Evolutionary conservation across 2,797 vertebrate species (phyloP).

Genomic region (Sebastes taczanowskii): DNA sequence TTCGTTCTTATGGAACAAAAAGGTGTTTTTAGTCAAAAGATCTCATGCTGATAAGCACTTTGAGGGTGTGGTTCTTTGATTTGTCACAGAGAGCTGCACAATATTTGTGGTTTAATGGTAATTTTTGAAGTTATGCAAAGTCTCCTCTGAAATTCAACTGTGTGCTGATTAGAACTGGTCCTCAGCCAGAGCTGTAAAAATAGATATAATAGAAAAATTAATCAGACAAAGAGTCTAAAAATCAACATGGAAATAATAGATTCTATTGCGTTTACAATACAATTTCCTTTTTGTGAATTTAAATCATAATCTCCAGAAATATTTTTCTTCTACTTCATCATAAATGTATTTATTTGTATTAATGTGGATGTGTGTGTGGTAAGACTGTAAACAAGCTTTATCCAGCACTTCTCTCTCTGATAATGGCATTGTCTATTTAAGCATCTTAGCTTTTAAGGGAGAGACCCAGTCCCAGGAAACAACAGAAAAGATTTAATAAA

Average conservation of each 20-base stretch:
- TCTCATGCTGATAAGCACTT: background rate
- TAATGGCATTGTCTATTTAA: background rate
- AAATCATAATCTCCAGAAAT: too few species aligned
- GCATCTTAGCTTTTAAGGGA: background rate
- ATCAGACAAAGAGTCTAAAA: too few species aligned
- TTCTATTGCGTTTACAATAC: too few species aligned
- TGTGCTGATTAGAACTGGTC: background rate
- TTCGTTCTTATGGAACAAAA: background rate
- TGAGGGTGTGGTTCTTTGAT: background rate
- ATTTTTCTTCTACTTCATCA: too few species aligned
- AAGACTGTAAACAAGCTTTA: too few species aligned
- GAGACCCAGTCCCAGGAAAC: background rate
- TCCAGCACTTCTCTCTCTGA: background rate
- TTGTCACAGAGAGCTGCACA: background rate
- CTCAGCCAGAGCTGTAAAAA: background rate
- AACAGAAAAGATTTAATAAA: conserved; percentile 16
- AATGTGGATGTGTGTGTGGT: too few species aligned
- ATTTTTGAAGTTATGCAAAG: background rate
- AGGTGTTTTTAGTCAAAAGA: background rate
- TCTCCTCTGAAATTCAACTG: conserved; percentile 22
- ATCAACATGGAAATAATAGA: too few species aligned
- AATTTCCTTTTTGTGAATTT: too few species aligned
- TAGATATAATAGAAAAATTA: background rate
- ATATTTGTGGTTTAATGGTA: background rate
- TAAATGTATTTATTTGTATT: too few species aligned